Evolutionary conservation across 2,888 invertebrate species (phyloP).

Genomic region (Antheraea yamamai): DNA sequence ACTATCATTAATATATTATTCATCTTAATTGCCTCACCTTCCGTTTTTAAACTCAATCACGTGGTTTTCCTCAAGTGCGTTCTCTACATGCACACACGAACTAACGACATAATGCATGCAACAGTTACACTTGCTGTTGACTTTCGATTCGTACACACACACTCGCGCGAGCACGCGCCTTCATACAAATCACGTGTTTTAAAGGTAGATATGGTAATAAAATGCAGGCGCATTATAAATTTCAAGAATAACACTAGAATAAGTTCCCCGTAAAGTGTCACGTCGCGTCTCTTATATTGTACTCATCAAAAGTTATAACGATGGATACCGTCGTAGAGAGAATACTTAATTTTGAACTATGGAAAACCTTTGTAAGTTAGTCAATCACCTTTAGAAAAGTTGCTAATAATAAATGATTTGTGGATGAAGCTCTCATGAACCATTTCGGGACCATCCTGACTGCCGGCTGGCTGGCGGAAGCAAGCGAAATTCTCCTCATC

Average conservation of each 20-base stretch:
- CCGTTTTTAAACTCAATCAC: conserved; percentile 1
- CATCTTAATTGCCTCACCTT: neutral
- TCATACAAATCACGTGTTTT: neutral
- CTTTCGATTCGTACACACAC: conserved; percentile 2
- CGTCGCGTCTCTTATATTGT: neutral
- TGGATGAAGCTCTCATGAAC: too few relatives aligned
- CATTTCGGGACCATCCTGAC: too few relatives aligned
- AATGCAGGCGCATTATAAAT: conserved; percentile 2
- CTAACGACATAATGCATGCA: neutral
- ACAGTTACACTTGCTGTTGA: neutral
- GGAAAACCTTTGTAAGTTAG: too few relatives aligned
- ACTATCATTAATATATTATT: neutral
- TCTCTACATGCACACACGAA: neutral
- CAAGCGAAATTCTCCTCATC: too few relatives aligned
- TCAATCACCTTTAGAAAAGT: too few relatives aligned
- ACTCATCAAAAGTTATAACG: too few relatives aligned
- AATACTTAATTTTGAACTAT: too few relatives aligned
- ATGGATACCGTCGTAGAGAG: too few relatives aligned
- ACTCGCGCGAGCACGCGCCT: neutral
- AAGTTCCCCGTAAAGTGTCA: neutral
- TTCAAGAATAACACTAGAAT: neutral
- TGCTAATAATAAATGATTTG: too few relatives aligned
- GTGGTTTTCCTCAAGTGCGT: neutral
- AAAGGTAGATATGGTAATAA: conserved; percentile 3
- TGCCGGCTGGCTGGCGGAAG: too few relatives aligned